These are phyloP conservation scores for Machaerirhynchus nigripectus DNA, from an alignment of 2,113 vertebrate genomes.

Conservation along the genomic window DNA sequence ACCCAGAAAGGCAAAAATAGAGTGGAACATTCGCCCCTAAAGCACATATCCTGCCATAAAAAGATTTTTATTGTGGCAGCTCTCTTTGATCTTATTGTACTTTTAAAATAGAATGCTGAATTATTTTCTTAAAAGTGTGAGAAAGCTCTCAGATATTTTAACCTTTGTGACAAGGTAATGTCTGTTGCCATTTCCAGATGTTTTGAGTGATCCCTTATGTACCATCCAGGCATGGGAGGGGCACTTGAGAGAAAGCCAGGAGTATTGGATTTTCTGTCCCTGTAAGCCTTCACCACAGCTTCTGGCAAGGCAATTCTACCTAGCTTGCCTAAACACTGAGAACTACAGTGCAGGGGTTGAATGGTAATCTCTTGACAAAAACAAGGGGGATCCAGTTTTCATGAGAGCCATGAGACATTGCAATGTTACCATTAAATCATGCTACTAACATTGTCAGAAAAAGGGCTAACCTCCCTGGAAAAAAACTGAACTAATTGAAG, in stretches of 20 bases:
- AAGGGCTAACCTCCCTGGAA: neutral
- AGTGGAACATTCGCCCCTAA: neutral
- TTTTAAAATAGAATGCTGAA: neutral
- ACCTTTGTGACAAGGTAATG: neutral
- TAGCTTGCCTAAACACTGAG: neutral
- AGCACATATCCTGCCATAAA: neutral
- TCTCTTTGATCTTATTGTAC: neutral
- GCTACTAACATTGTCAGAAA: neutral
- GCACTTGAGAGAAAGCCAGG: neutral
- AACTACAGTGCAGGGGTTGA: neutral
- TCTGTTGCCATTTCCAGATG: neutral
- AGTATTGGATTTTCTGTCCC: neutral
- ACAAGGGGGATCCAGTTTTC: neutral
- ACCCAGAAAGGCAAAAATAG: constrained; percentile 21
- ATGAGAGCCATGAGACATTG: neutral
- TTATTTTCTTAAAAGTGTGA: constrained; percentile 26
- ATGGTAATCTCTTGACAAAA: neutral
- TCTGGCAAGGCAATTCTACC: neutral
- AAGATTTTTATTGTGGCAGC: neutral
- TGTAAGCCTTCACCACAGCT: neutral
- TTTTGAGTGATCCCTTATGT: neutral
- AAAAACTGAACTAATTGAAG: neutral
- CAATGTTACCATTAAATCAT: neutral
- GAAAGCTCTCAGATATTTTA: neutral
- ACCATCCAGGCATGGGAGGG: neutral